A percentile compares a stretch with the other conserved stretches of the same genome.
phyloP scores from a whole-genome alignment of 2,797 vertebrate species.

The Astyanax mexicanus region DNA sequence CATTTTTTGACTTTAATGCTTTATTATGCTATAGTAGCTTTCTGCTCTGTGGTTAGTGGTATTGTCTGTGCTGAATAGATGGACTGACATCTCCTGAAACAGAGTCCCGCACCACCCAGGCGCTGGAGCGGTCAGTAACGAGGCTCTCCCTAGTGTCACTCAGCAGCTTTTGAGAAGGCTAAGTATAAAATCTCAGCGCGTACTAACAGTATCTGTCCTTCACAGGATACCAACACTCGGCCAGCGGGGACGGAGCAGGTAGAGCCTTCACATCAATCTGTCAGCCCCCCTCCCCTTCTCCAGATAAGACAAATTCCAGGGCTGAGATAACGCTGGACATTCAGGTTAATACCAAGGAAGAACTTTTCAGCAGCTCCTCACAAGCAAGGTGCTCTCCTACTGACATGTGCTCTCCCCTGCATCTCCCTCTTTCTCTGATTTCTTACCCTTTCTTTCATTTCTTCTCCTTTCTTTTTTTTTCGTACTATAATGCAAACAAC shows the following conservation, averaged over 20 bases:
- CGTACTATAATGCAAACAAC: no score
- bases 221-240: slow-evolving; percentile 82
- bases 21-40: slow-evolving; percentile 29
- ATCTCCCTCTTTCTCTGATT: slow-evolving; percentile 16
- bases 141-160: slow-evolving; percentile 76
- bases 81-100: slow-evolving; percentile 40
- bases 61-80: slow-evolving; percentile 44
- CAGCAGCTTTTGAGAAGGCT: slow-evolving; percentile 89
- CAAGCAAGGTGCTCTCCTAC: slow-evolving; percentile 79
- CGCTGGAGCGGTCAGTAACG: background rate
- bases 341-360: slow-evolving; percentile 84
- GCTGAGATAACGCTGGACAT: slow-evolving; percentile 79
- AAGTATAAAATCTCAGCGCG: slow-evolving; percentile 82
- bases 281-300: slow-evolving; percentile 81
- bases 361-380: slow-evolving; percentile 83
- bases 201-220: slow-evolving; percentile 85
- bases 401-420: slow-evolving; percentile 44
- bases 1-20: no score
- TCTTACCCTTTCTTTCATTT: background rate
- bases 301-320: slow-evolving; percentile 86
- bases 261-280: slow-evolving; percentile 83
- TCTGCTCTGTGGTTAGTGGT: slow-evolving; percentile 18
- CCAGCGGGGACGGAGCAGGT: slow-evolving; percentile 80
- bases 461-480: background rate
- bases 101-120: slow-evolving; percentile 1